Evolutionary conservation across 1,140 invertebrate genomes (phyloP), one percentile per base, ranked within the genome.

Genomic region (Apis florea): DNA sequence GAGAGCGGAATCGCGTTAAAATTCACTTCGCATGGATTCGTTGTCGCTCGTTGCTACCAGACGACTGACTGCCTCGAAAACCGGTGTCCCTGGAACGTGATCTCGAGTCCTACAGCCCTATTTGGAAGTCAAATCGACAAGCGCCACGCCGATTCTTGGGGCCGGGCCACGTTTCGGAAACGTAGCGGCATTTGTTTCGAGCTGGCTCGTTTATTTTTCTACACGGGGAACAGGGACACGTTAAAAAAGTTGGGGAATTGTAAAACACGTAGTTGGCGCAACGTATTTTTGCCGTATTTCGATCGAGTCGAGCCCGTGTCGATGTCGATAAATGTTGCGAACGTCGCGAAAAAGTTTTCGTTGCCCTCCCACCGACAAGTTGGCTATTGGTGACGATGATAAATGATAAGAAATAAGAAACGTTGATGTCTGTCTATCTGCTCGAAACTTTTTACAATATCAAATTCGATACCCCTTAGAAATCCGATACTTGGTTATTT

Each of bases 1-100:
- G 64, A 10, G 10, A 9, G 31, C 10, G 51, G 59, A 40, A 31
- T 21, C 70, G 71, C 53, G 78, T 80, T 80, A 49, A 75, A 75
- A 80, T 80, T 80, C 79, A 51, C 71, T 73, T 74, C 51, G 76
- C 76, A 79, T 79, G 67, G 76, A 61, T 79, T 79, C 67, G 47
- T 49, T 31, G 77, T 70, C 68, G 26, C 6, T 72, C 68, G 71
- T 24, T 56, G 79, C 70, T 58, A 31, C 61, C 67, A 58, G 71
- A 51, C 79, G 71, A 80, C 71, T 75, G 79, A 58, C 79, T 80
- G 51, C 71, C 71, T 67, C 51, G 70, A 80, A 80, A 74, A 80
- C 70, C 78, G 78, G 78, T 80, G 71, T 74, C 51, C 31, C 53
- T 40, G 31, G 70, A 74, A 80, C 79, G 71, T 80, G 71, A 80